Conservation (phyloP, 2,113 vertebrate genomes). For the Setophaga petechia region DNA sequence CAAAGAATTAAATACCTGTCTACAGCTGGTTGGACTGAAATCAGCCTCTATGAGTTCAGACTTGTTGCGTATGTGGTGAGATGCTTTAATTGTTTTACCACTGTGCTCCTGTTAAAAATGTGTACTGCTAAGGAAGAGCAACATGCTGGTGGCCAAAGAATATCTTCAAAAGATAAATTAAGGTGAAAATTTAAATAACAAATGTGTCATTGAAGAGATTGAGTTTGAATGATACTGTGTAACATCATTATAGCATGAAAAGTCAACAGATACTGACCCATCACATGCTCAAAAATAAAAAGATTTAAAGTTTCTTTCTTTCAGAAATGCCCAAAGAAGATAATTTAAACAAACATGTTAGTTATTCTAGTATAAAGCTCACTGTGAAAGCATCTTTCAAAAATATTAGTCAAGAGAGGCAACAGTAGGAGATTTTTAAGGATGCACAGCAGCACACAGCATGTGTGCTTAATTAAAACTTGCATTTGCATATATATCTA, state of each 20-base stretch:
- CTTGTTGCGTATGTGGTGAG: background rate
- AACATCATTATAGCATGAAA: background rate
- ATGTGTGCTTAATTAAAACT: constrained; percentile 7
- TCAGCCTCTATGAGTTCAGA: background rate
- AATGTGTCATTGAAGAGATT: background rate
- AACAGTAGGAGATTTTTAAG: constrained; percentile 26
- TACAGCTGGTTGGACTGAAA: background rate
- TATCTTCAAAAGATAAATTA: background rate
- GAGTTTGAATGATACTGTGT: background rate
- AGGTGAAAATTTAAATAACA: background rate
- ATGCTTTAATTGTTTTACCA: background rate
- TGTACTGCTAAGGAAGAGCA: background rate
- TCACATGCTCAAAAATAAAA: background rate
- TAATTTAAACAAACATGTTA: background rate
- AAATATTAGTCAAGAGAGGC: background rate
- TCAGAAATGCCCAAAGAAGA: background rate
- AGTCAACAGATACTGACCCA: background rate
- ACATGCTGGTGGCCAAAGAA: background rate
- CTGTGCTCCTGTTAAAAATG: background rate
- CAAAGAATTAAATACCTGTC: background rate
- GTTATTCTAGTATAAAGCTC: background rate
- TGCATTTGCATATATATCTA: constrained; percentile 45
- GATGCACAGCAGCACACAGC: background rate
- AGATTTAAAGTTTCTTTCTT: background rate
- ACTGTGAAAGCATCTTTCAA: background rate